Base-by-base conservation (phyloP, 2,888 invertebrate species). In the Oscheius myriophilus region DNA sequence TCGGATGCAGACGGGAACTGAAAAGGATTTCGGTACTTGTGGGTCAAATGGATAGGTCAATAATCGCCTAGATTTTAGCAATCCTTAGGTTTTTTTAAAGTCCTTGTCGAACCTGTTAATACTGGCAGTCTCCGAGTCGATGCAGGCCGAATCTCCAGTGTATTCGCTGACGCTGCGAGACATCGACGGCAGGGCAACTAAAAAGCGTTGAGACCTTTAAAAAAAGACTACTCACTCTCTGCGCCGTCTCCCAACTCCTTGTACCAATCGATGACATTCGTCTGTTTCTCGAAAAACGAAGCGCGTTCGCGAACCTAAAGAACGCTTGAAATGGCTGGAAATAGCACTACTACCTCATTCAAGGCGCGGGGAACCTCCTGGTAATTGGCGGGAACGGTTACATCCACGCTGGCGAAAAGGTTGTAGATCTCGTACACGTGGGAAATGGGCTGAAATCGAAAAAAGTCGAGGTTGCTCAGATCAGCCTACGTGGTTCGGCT, bases 371-470 rank as follows among this genome's bases (percentile, higher is more conserved):
- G 72, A n/a, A 82, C 78, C 41, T 80, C 80, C 1, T 68, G 58
- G 54, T 71, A 74, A 6, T 62, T 59, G 23, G 67, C 67, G 2
- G 82, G 81, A 2, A 78, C 72, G 6, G 72, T 71, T 33, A 81
- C 72, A n/a, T 80, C 75, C 18, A 81, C 67, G 4, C 71, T 67
- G 14, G 73, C 78, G 57, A 82, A 79, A 45, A 81, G 33, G 12
- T 76, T 78, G 69, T 75, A 77, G 61, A 76, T 73, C 12, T 81
- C 82, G 59, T 80, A 71, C 26, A 72, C 70, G 54, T 82, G 82
- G 1, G 81, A 80, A 52, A 82, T 72, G 11, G 82, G 81, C 72
- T 82, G 72, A 23, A 74, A 59, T 46, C 3, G 49, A 42, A 2
- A 16, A 21, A 18, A 67, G 46, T 42, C 69, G 51, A 33, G 33